Conservation (phyloP, 2,113 vertebrate species). For the Apodemus speciosus region DNA sequence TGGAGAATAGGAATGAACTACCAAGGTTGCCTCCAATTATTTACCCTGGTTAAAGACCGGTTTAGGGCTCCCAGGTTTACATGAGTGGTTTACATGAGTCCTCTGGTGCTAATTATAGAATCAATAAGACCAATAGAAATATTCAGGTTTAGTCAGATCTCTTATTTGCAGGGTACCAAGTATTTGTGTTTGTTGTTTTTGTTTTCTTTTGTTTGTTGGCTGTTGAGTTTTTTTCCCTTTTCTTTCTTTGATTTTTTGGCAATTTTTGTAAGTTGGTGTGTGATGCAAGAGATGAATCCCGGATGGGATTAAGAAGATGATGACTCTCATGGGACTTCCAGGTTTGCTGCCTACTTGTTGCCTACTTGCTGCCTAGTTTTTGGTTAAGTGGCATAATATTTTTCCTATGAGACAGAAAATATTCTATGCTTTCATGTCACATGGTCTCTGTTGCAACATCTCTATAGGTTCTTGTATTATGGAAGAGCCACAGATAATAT, state of each 20-base stretch:
- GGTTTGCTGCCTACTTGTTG: background rate
- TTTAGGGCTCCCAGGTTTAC: background rate
- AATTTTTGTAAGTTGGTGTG: background rate
- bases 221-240: background rate
- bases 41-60: background rate
- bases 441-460: background rate
- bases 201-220: background rate
- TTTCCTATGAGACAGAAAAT: background rate
- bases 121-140: background rate
- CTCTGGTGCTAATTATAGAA: background rate
- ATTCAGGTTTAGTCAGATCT: background rate
- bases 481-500: background rate
- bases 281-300: background rate
- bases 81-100: background rate
- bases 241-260: background rate
- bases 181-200: background rate
- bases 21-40: background rate
- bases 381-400: background rate
- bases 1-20: background rate
- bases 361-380: fast-evolving
- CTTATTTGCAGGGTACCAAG: background rate
- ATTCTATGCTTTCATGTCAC: background rate
- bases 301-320: background rate
- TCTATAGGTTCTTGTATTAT: background rate
- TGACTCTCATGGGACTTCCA: background rate